These are phyloP conservation scores for Stomatorhinus ivindoensis DNA, from an alignment of 2,113 vertebrate genomes.

Conservation along the genomic window DNA sequence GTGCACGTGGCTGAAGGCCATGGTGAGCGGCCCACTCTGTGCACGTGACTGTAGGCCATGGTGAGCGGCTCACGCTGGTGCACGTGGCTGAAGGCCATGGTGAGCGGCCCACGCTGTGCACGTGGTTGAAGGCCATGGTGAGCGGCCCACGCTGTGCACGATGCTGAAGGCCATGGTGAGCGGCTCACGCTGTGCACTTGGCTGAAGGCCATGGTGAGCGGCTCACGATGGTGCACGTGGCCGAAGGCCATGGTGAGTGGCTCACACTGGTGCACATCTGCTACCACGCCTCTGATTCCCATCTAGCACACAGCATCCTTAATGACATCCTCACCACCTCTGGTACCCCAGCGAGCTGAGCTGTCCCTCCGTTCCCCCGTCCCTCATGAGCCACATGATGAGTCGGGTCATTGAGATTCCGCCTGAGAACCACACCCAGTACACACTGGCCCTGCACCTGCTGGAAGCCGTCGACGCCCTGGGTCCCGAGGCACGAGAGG, in stretches of 20 bases:
- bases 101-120: too few relatives aligned
- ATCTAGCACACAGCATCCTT: not conserved
- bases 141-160: too few relatives aligned
- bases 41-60: too few relatives aligned
- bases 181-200: too few relatives aligned
- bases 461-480: conserved; percentile 79
- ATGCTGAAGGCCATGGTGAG: too few relatives aligned
- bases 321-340: not conserved
- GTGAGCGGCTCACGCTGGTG: too few relatives aligned
- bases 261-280: not conserved
- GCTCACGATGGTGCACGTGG: too few relatives aligned
- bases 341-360: conserved; percentile 85
- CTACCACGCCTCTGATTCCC: not conserved
- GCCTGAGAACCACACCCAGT: conserved; percentile 88
- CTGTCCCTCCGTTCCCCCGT: conserved; percentile 70
- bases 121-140: too few relatives aligned
- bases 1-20: too few relatives aligned
- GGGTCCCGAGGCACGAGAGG: conserved; percentile 42
- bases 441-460: conserved; percentile 81
- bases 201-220: too few relatives aligned
- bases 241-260: conserved; percentile 88
- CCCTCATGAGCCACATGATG: conserved; percentile 71
- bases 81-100: too few relatives aligned
- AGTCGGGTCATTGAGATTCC: conserved; percentile 81
- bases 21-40: too few relatives aligned